Evolutionary conservation across 35 echinoderm and acorn worm species (phyloP), one percentile per base, ranked within the genome.

Genomic region (Apostichopus californicus): DNA sequence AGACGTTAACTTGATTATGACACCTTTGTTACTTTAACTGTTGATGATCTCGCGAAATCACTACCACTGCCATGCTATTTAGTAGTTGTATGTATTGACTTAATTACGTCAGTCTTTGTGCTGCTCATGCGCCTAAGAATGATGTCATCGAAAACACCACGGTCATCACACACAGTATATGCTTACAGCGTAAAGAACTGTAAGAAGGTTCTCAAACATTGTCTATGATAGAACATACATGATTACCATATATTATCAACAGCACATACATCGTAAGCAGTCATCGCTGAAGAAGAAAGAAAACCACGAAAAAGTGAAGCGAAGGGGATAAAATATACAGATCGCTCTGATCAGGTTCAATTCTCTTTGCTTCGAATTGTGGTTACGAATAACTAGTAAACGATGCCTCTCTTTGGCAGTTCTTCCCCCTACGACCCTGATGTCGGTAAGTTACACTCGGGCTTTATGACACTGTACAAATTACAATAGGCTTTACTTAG

Each of bases 401-500:
- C 93, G 90, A 98, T 98, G 96, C 96, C 96, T 59, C 78, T 98
- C n/a, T 98, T 98, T 80, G 92, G 96, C 57, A 95, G 96, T 78
- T 95, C 93, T 58, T 91, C 96, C 58, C 96, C 96, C 14, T 98
- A 95, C 75, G 96, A 98, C 86, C 78, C 73, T 23, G 94, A 95
- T 92, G 96, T 98, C 86, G 96, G 96, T 98, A 94, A 95, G 96
- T 79, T 46, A 46, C 34, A 46, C 34, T 46, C 34, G 34, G 34
- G 34, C 34, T 46, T 46, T 46, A 3, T 46, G 34, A 46, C 34
- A 46, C 34, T 46, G 34, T 46, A 46, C 34, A 46, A 46, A 46
- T 46, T 4, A 46, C n/a, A 7, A 75, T 14, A 5, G n/a, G n/a
- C 6, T 68, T 68, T 46, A 46, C 34, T 46, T 18, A 18, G 71